Base-by-base conservation (phyloP, 2,888 invertebrate genomes). In the Hecatera dysodea region DNA sequence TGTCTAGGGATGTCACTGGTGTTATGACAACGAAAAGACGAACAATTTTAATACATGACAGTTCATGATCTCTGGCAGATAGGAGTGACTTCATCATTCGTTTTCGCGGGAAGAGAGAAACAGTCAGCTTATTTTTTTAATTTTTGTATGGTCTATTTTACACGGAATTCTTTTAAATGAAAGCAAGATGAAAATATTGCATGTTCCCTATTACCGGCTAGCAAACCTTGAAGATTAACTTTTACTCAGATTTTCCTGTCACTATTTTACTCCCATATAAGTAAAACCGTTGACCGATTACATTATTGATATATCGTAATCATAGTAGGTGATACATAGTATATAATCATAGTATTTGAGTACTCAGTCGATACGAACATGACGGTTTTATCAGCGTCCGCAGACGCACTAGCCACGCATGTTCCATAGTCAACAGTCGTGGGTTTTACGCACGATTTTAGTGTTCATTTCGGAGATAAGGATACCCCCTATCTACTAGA, bases 271-370 rank as follows among this genome's bases (percentile, higher is more conserved):
- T 3, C 0, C 19, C 1, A 36, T 24, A 39, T 15, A 27, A 69
- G 29, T 71, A 71, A 42, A 60, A 72, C 72, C 72, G 8, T 60
- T 70, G 70, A 72, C 62, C 33, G 70, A 70, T 70, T 70, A 72
- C 11, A 15, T 8, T 44, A 52, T 36, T 44, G 8, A 52, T 22
- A 22, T 48, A 36, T 44, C 24, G 2, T 8, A 29, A 46, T 29
- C 15, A 15, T 11, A 39, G 12, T 42, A 1, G 42, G 48, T 33
- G 39, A 19, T 29, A 29, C 55, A 48, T 71, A 56, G 56, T 46
- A 17, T 0, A 1, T 65, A 74, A 65, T 50, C 57, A 48, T 36
- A 36, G 36, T n/a, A 56, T 48, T 11, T 44, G 15, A 24, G 48
- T n/a, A 24, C 42, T n/a, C 56, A 56, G 39, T 24, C 33, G 5